Evolutionary conservation across 2,797 vertebrate genomes (phyloP), one percentile per base, ranked within the genome.

Genomic region (Channallabes apus): DNA sequence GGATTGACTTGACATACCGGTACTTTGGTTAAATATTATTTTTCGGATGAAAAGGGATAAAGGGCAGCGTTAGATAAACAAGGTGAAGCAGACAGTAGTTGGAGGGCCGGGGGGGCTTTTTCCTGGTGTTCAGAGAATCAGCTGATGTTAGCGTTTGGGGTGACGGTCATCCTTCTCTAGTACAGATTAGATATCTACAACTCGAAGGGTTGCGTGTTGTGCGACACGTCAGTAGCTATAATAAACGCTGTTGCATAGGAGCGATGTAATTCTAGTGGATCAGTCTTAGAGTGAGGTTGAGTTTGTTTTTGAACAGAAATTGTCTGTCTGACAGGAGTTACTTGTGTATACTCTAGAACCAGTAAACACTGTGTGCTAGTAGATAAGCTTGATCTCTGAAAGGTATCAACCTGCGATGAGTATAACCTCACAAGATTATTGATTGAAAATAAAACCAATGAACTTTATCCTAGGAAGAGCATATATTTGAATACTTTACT

Each of bases 1-100:
- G 86, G 90, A 91, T 90, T 91, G 89, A 93, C 90, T 91, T 91
- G 87, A 91, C 82, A 83, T 92, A 84, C 86, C 82, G 73, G 90
- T 88, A 88, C 86, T 87, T 93, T 92, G 91, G 92, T 94, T 94
- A 92, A 94, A 93, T 92, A 93, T 93, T 92, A 91, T 91, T 92
- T 87, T 93, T 90, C 88, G 88, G 88, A 90, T 82, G 85, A 80
- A 54, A 62, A 18, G 54, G 73, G 84, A 84, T 88, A 87, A 85
- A 88, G 85, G 85, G 69, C 85, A 59, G 77, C 80, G 75, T 83
- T 79, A 86, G 85, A 85, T 89, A 91, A 92, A 87, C 72, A 41
- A 71, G 38, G 27, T 8, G 75, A 68, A 88, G 82, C 62, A 32
- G 72, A 68, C 41, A 3, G 71, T 2, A 61, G 59, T 54, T 22